These are phyloP conservation scores for Pseudachorutes palmiensis DNA, from an alignment of 1,140 invertebrate species.

Conservation along the genomic window DNA sequence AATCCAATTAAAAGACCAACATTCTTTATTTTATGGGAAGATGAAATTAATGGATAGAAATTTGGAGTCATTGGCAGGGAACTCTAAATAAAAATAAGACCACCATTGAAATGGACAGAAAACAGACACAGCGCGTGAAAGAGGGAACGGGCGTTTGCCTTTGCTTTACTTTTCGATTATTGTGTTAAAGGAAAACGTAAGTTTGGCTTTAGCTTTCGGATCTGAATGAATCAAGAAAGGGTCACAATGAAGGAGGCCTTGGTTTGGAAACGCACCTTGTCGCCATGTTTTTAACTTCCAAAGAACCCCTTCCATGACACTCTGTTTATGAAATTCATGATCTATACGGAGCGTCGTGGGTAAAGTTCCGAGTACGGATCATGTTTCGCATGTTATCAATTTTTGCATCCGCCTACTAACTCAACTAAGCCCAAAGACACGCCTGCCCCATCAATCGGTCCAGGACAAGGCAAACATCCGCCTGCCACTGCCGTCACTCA, in stretches of 20 bases:
- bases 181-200: too few relatives aligned
- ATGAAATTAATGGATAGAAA: neutral
- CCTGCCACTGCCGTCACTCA: neutral
- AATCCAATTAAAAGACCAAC: conserved; percentile 1
- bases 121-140: conserved; percentile 5
- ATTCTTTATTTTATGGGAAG: neutral
- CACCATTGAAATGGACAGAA: neutral
- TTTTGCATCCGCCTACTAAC: neutral
- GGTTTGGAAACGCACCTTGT: neutral
- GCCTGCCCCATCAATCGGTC: neutral
- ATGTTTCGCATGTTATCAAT: neutral
- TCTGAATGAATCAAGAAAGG: too few relatives aligned
- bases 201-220: too few relatives aligned
- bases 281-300: neutral
- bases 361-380: too few relatives aligned
- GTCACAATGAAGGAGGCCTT: too few relatives aligned
- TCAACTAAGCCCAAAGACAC: neutral
- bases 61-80: too few relatives aligned
- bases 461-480: neutral
- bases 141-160: neutral
- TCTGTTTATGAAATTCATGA: conserved; percentile 2
- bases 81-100: conserved; percentile 1
- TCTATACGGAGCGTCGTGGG: neutral
- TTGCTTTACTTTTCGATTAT: too few relatives aligned
- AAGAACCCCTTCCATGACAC: neutral